Evolutionary conservation across 2,113 vertebrate genomes (phyloP), one percentile per base, ranked within the genome.

Genomic region (Bubo scandiacus): DNA sequence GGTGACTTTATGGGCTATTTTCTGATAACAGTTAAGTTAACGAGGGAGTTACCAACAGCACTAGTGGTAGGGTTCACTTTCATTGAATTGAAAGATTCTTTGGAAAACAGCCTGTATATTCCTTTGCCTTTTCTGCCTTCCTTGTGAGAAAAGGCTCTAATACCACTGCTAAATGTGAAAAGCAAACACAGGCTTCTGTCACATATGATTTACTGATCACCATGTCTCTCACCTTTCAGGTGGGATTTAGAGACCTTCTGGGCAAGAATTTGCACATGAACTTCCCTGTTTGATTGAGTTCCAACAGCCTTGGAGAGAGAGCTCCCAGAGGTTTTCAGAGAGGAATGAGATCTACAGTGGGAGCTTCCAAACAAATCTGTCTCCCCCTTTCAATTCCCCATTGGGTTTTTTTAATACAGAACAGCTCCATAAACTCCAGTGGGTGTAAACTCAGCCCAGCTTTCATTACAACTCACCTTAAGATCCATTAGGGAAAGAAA

Each of bases 171-270:
- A 45, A 61, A 27, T 47, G 2, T 58, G 14, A 68, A 72, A 86
- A 62, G 9, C 5, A 74, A 80, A n/a, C 27, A 49, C 1, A 22
- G 9, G 2, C 13, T 51, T 91, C 59, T 85, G 42, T 72, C 52
- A 59, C 27, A 21, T 15, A 8, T 12, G 2, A 21, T 62, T 62
- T 93, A n/a, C 47, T 72, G 14, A 2, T 29, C 36, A 58, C 6
- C 3, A 1, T 1, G 4, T 57, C 18, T 45, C 43, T 87, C 22
- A 19, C 2, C 0, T 47, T 66, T 62, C 32, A 68, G 30, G n/a
- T 42, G 20, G 19, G 34, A 42, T 66, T 71, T 40, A 84, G 36
- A 71, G 34, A 75, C 8, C 21, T 38, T 62, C 29, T 63, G 43
- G 16, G 6, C 54, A 86, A 58, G 23, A 59, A 47, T 74, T 38